Evolutionary conservation across 92 coral and sea anemone genomes (phyloP), one percentile per base, ranked within the genome.

Genomic region (Palythoa grandiflora): DNA sequence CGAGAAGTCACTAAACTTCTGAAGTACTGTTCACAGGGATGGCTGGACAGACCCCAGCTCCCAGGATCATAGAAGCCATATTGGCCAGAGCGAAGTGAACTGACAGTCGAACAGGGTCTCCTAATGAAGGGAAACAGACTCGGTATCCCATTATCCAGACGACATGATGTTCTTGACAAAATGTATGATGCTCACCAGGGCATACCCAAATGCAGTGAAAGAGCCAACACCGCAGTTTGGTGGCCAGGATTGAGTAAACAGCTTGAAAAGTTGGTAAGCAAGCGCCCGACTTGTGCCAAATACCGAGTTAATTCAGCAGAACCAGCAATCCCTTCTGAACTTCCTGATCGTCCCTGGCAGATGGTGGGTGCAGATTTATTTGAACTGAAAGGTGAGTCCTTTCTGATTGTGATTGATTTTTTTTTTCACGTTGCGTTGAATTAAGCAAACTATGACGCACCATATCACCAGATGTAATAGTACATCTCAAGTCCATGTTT

Each of bases 261-360:
- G 37, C 70, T 19, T 16, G 70, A 63, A 1, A 10, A 63, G 70
- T 16, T 63, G 7, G 7, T 63, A 6, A 63, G 28, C 21, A n/a
- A n/a, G 20, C n/a, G 70, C 70, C 35, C 70, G n/a, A 63, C 9
- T 10, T 63, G 70, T 63, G 70, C 35, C 28, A 63, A 63, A 15
- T 8, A 63, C 7, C 20, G 36, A 16, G 28, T n/a, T 16, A 63
- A 63, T 63, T 2, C 70, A 16, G 7, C 70, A 3, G 36, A 92
- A 70, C 87, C 92, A 28, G 80, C 77, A 86, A 88, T 88, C 1
- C 68, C 90, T 15, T 57, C 91, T 17, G 71, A 87, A 9, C 61
- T 89, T 20, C 90, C 91, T 19, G 91, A 88, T 77, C 73, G 83
- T 66, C 91, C 93, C 6, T 90, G 95, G 93, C 92, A 90, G 63